Evolutionary conservation across 2,797 vertebrate genomes (phyloP).

Genomic region (Poliocrania exsul): DNA sequence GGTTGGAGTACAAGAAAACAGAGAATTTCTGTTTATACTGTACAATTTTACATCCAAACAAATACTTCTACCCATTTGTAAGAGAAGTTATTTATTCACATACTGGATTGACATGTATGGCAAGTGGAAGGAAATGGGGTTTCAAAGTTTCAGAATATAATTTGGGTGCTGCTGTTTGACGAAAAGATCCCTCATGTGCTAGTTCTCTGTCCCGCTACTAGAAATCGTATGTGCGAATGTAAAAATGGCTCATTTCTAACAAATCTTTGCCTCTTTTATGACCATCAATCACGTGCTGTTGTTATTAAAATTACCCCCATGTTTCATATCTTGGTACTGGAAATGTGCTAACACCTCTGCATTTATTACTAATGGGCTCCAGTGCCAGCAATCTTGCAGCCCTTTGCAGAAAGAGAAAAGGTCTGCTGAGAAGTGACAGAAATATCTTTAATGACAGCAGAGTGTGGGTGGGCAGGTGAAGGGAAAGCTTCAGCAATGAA

Average conservation of each 20-base stretch:
- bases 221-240: background rate
- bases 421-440: conserved; percentile 41
- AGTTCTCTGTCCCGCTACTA: background rate
- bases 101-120: background rate
- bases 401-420: conserved; percentile 31
- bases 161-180: background rate
- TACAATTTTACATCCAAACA: background rate
- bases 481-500: background rate
- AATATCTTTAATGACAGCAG: conserved; percentile 21
- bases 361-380: background rate
- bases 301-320: background rate
- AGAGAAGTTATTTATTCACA: background rate
- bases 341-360: background rate
- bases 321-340: background rate
- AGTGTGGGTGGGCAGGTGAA: conserved; percentile 20
- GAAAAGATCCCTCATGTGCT: background rate
- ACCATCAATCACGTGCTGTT: background rate
- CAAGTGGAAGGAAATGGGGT: background rate
- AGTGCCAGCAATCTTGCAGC: conserved; percentile 2
- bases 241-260: background rate
- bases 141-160: background rate
- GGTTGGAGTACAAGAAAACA: background rate
- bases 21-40: background rate
- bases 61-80: background rate
- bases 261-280: background rate